Conservation (phyloP, 2,797 vertebrate species). For the Danio choprae region DNA sequence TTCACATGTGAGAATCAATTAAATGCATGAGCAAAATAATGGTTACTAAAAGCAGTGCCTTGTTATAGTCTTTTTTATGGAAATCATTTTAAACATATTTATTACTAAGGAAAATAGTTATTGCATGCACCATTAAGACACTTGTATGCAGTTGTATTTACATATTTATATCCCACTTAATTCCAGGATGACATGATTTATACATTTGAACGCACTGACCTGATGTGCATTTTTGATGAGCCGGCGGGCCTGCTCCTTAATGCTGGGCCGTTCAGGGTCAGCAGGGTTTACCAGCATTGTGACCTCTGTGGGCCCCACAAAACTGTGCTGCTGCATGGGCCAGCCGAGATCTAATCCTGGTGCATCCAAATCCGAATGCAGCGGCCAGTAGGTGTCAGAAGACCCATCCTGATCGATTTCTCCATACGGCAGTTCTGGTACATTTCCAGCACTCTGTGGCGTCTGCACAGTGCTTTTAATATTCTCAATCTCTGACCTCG, state of each 20-base stretch:
- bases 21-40: neutral
- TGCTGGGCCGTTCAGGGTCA: slow-evolving; percentile 90
- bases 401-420: slow-evolving; percentile 83
- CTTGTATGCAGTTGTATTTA: neutral
- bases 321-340: slow-evolving; percentile 88
- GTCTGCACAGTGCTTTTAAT: slow-evolving; percentile 84
- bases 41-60: neutral
- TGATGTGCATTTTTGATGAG: slow-evolving; percentile 95
- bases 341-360: slow-evolving; percentile 97
- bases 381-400: slow-evolving; percentile 97
- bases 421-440: slow-evolving; percentile 76
- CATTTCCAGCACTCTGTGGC: slow-evolving; percentile 73
- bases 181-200: neutral
- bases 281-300: slow-evolving; percentile 94
- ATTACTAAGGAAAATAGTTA: neutral
- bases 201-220: slow-evolving; percentile 72
- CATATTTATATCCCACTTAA: neutral
- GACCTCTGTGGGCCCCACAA: slow-evolving; percentile 93
- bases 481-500: slow-evolving; percentile 86
- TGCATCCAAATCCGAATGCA: slow-evolving; percentile 92
- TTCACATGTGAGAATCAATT: neutral
- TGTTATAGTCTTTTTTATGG: neutral
- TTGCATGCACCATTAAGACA: neutral
- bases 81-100: neutral
- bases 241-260: slow-evolving; percentile 93